phyloP scores from a whole-genome alignment of 2,888 invertebrate genomes.

The Philopedon plagiatum region DNA sequence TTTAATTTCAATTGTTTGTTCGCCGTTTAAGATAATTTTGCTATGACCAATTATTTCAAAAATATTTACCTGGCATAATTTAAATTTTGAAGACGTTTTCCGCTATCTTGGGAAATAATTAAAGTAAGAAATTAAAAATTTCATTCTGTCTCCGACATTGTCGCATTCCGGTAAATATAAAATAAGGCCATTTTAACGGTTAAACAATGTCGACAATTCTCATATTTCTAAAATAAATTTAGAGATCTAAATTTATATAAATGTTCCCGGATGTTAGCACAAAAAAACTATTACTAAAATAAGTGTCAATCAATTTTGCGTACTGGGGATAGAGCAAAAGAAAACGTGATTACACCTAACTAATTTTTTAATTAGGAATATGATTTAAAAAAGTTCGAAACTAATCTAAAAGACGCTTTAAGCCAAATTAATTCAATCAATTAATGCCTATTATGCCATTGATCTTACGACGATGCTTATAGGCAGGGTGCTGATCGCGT shows the following conservation, averaged over 20 bases:
- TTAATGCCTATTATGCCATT: conserved; percentile 17
- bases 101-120: not conserved
- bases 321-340: too few species aligned
- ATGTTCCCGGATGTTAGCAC: too few species aligned
- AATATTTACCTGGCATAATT: conserved; percentile 24
- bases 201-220: not conserved
- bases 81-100: conserved; percentile 8
- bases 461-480: not conserved
- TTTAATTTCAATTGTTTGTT: too few species aligned
- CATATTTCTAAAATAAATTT: not conserved
- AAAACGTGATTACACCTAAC: not conserved
- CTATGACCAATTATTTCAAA: not conserved
- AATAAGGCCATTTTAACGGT: not conserved
- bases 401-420: conserved; percentile 15
- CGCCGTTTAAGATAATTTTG: too few species aligned
- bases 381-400: not conserved
- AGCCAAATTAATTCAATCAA: conserved; percentile 31
- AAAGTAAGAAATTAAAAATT: not conserved
- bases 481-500: not conserved
- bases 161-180: not conserved
- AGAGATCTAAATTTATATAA: too few species aligned
- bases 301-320: too few species aligned
- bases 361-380: conserved; percentile 4
- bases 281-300: too few species aligned
- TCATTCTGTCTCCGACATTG: not conserved